A percentile compares a stretch with the other conserved stretches of the same genome.
Conservation (phyloP, 2,888 invertebrate genomes). For the Limulus polyphemus region DNA sequence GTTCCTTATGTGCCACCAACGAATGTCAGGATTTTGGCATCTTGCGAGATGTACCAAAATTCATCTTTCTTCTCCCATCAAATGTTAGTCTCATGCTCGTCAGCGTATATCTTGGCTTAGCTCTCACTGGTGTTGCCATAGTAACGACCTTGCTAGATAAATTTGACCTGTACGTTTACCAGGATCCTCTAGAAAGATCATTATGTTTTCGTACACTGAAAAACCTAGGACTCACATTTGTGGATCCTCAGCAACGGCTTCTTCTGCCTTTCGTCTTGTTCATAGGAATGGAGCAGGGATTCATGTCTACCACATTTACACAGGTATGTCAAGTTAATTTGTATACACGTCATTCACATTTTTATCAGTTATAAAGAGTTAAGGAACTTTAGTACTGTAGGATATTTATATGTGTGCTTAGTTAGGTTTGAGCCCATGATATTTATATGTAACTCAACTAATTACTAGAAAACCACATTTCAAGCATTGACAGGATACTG, state of each 20-base stretch:
- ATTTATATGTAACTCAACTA: too few relatives aligned
- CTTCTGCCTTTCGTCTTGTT: conserved; percentile 24
- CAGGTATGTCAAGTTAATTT: conserved; percentile 17
- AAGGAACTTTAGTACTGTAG: too few relatives aligned
- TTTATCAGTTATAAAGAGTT: not conserved
- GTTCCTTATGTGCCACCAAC: conserved; percentile 16
- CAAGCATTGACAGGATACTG: too few relatives aligned
- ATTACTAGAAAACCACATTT: too few relatives aligned
- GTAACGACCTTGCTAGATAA: conserved; percentile 21
- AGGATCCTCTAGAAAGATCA: conserved; percentile 23
- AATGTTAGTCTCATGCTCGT: conserved; percentile 20
- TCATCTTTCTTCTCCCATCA: conserved; percentile 18
- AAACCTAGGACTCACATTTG: conserved; percentile 14
- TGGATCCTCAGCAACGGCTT: conserved; percentile 18
- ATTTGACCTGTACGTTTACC: conserved; percentile 21
- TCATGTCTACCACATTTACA: conserved; percentile 25
- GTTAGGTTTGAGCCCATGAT: too few relatives aligned
- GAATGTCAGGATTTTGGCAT: conserved; percentile 12
- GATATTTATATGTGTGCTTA: too few relatives aligned
- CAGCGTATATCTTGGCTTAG: conserved; percentile 16
- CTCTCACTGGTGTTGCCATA: conserved; percentile 17
- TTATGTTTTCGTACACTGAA: conserved; percentile 15
- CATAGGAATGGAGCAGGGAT: conserved; percentile 25
- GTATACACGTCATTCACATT: not conserved
- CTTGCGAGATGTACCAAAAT: conserved; percentile 11